These are phyloP conservation scores for Ramazzottius varieornatus DNA, from an alignment of 2,888 invertebrate species.

Conservation along the genomic window DNA sequence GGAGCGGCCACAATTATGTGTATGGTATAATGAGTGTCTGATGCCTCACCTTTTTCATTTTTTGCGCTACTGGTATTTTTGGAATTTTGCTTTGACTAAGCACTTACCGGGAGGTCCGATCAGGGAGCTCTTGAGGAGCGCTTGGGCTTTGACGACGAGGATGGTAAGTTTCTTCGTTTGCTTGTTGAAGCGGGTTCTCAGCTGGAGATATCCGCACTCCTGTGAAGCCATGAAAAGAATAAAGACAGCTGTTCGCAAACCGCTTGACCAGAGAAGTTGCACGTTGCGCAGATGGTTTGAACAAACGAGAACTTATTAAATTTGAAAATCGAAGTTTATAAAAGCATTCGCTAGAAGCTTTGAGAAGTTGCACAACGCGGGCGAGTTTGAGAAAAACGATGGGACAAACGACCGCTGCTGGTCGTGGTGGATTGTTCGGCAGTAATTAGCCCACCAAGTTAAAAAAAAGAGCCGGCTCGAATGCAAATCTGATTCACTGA, in stretches of 20 bases:
- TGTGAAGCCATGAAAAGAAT: conserved; percentile 9
- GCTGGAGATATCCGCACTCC: conserved; percentile 17
- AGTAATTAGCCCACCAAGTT: too few species aligned
- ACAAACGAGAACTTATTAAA: too few species aligned
- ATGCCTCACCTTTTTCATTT: background rate
- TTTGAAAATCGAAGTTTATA: too few species aligned
- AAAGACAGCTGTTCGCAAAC: background rate
- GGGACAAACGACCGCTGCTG: too few species aligned
- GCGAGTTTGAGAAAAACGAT: too few species aligned
- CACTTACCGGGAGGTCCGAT: conserved; percentile 17
- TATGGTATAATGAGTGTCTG: background rate
- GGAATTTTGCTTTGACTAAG: background rate
- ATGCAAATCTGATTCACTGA: too few species aligned
- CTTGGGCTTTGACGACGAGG: conserved; percentile 14
- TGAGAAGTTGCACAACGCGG: too few species aligned
- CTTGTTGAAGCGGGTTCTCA: conserved; percentile 15
- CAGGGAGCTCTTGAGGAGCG: conserved; percentile 15
- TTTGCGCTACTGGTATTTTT: background rate
- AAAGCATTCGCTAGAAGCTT: too few species aligned
- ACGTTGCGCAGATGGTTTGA: too few species aligned
- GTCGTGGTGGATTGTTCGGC: too few species aligned
- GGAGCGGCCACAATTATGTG: background rate
- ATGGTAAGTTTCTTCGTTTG: conserved; percentile 13
- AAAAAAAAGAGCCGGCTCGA: too few species aligned
- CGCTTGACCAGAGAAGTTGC: background rate